Evolutionary conservation across 1,140 invertebrate genomes (phyloP).

Genomic region (Drosophila bocqueti): DNA sequence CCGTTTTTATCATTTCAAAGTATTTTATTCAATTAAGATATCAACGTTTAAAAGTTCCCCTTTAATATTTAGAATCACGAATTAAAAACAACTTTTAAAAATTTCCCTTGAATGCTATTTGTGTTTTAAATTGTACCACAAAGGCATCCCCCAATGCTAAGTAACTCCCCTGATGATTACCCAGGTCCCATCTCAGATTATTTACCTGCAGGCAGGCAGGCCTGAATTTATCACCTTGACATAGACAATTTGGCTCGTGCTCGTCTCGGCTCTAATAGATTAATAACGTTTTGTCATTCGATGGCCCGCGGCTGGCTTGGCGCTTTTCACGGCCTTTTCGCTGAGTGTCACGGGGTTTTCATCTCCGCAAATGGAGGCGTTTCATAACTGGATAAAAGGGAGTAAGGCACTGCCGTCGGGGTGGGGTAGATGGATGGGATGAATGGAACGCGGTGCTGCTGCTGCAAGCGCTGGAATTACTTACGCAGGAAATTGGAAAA

Average conservation of each 20-base stretch:
- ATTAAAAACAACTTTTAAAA: background rate
- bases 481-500: slow-evolving; percentile 62
- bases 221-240: slow-evolving; percentile 76
- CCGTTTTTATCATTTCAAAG: background rate
- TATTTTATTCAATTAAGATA: background rate
- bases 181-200: slow-evolving; percentile 28
- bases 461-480: slow-evolving; percentile 29
- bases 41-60: background rate
- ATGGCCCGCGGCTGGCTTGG: slow-evolving; percentile 32
- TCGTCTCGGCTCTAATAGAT: slow-evolving; percentile 68
- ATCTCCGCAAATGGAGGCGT: slow-evolving; percentile 10
- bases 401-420: background rate
- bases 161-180: slow-evolving; percentile 4
- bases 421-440: slow-evolving; percentile 22
- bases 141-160: background rate
- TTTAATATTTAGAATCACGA: background rate
- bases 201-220: slow-evolving; percentile 55
- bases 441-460: background rate
- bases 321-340: slow-evolving; percentile 33
- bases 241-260: slow-evolving; percentile 61
- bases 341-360: slow-evolving; percentile 26
- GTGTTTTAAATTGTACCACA: background rate
- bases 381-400: slow-evolving; percentile 57
- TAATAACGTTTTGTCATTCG: slow-evolving; percentile 78
- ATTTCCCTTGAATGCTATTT: background rate